These are phyloP conservation scores for Phalacrocorax brasilianus DNA, from an alignment of 2,113 vertebrate species.

Conservation along the genomic window DNA sequence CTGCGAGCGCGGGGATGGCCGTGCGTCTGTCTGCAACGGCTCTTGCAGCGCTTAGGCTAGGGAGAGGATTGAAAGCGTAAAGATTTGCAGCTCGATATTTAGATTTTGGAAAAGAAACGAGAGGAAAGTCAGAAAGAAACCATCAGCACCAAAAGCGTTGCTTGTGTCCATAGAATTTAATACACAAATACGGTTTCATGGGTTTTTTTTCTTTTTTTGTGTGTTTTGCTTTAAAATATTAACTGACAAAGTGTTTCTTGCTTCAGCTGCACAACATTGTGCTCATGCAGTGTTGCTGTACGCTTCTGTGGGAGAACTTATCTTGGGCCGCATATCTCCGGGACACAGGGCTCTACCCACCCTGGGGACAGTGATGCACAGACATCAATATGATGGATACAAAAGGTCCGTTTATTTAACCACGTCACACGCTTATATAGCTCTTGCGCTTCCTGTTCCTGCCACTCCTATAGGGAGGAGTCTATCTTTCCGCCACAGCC, in stretches of 20 bases:
- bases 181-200: not conserved
- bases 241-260: not conserved
- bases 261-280: not conserved
- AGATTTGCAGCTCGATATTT: not conserved
- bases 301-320: too few species aligned
- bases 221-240: not conserved
- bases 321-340: too few species aligned
- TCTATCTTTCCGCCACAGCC: too few species aligned
- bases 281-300: not conserved
- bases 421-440: too few species aligned
- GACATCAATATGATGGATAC: too few species aligned
- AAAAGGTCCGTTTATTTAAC: too few species aligned
- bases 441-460: too few species aligned
- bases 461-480: too few species aligned
- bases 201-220: not conserved
- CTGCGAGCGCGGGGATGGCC: not conserved
- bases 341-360: too few species aligned
- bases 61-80: too few species aligned
- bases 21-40: not conserved
- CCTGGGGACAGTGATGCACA: too few species aligned
- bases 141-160: not conserved
- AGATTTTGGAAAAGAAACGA: not conserved
- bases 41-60: rapidly evolving
- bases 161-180: not conserved
- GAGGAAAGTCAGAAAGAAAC: not conserved